phyloP scores from a whole-genome alignment of 1,140 invertebrate species.

The honey bee (Apis mellifera) region Amel_HAv3.1 CM009932.2:6213501-6214000 shows the following conservation, averaged over 20 bases:
- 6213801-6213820: conserved; percentile 29
- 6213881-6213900: not conserved
- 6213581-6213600: not conserved
- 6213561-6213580: not conserved
- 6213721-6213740: conserved; percentile 51
- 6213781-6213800: conserved; percentile 34
- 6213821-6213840: conserved; percentile 8
- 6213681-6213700: conserved; percentile 42
- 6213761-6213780: conserved; percentile 10
- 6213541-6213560: not conserved
- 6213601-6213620: conserved; percentile 10
- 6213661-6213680: conserved; percentile 43
- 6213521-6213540: too few relatives aligned
- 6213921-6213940: too few relatives aligned
- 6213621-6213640: conserved; percentile 34
- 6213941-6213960: too few relatives aligned
- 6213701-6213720: conserved; percentile 41
- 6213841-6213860: not conserved
- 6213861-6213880: not conserved
- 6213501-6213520: not conserved
- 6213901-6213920: not conserved
- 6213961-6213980: too few relatives aligned
- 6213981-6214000: too few relatives aligned
- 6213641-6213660: conserved; percentile 8
- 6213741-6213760: conserved; percentile 38